Evolutionary conservation across 30 jellyfish, hydroid and myxozoan species (phyloP).

Genomic region (Cassiopea xamachana): DNA sequence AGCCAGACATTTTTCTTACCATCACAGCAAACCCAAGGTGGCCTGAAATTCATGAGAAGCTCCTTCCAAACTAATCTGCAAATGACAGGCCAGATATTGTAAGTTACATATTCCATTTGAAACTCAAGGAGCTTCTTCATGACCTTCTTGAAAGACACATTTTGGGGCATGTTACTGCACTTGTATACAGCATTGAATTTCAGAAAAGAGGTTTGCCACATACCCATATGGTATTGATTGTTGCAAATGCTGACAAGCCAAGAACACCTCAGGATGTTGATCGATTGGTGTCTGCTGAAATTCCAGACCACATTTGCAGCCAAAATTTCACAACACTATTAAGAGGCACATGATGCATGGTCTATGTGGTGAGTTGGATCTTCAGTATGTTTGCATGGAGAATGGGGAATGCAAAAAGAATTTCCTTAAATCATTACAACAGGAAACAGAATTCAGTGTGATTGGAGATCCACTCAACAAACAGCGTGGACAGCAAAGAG

Average conservation of each 20-base stretch:
- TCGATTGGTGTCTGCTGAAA: slow-evolving; percentile 2
- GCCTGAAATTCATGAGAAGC: too few relatives aligned
- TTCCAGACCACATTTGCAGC: slow-evolving; percentile 7
- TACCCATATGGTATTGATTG: not conserved
- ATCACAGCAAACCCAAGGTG: too few relatives aligned
- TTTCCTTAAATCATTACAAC: slow-evolving; percentile 26
- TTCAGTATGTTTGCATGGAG: slow-evolving; percentile 70
- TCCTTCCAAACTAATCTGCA: too few relatives aligned
- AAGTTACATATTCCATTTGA: too few relatives aligned
- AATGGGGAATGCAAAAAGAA: slow-evolving; percentile 75
- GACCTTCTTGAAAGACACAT: slow-evolving; percentile 14
- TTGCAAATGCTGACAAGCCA: slow-evolving; percentile 14
- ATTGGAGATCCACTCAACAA: slow-evolving; percentile 78
- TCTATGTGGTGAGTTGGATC: slow-evolving; percentile 77
- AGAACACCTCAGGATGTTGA: not conserved
- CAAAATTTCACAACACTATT: not conserved
- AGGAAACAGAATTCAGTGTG: slow-evolving; percentile 37
- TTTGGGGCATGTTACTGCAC: slow-evolving; percentile 1
- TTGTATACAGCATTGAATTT: not conserved
- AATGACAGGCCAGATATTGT: too few relatives aligned
- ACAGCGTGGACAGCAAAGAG: slow-evolving; percentile 6
- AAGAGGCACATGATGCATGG: slow-evolving; percentile 59
- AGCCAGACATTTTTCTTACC: too few relatives aligned
- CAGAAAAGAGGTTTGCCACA: too few relatives aligned
- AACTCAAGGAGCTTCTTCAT: not conserved